Evolutionary conservation across 2,888 invertebrate genomes (phyloP).

Genomic region (Pristionchus arcanus): DNA sequence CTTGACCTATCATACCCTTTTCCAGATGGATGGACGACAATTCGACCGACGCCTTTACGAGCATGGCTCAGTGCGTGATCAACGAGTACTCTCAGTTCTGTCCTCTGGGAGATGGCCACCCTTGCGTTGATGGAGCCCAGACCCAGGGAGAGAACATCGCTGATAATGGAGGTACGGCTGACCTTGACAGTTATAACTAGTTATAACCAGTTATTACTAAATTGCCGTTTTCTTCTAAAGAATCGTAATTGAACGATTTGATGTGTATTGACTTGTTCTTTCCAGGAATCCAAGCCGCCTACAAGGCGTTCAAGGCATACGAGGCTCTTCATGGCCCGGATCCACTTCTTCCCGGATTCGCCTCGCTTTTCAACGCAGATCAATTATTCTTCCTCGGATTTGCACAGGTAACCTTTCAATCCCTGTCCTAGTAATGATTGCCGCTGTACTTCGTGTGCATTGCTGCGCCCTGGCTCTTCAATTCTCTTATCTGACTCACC

Average conservation of each 20-base stretch:
- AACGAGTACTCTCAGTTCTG: conserved; percentile 71
- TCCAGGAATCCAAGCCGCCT: conserved; percentile 78
- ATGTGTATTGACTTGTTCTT: no score
- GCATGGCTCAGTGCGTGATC: conserved; percentile 72
- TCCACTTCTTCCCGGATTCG: conserved; percentile 69
- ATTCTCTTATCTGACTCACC: not conserved
- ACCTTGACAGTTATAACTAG: no score
- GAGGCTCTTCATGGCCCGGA: conserved; percentile 71
- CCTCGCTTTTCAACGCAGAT: conserved; percentile 73
- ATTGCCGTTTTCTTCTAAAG: no score
- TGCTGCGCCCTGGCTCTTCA: no score
- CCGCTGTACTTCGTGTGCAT: no score
- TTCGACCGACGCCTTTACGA: conserved; percentile 64
- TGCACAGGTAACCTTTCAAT: no score
- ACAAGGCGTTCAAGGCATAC: conserved; percentile 70
- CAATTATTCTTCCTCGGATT: conserved; percentile 77
- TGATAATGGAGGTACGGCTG: conserved; percentile 81
- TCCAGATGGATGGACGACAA: conserved; percentile 71
- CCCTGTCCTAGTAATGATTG: not conserved
- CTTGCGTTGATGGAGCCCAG: conserved; percentile 79
- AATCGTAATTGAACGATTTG: no score
- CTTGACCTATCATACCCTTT: no score
- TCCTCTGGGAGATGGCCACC: conserved; percentile 67
- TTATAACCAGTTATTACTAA: no score
- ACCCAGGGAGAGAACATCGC: conserved; percentile 83